Evolutionary conservation across 2,113 vertebrate species (phyloP), one percentile per base, ranked within the genome.

Genomic region (Halcyon senegalensis): DNA sequence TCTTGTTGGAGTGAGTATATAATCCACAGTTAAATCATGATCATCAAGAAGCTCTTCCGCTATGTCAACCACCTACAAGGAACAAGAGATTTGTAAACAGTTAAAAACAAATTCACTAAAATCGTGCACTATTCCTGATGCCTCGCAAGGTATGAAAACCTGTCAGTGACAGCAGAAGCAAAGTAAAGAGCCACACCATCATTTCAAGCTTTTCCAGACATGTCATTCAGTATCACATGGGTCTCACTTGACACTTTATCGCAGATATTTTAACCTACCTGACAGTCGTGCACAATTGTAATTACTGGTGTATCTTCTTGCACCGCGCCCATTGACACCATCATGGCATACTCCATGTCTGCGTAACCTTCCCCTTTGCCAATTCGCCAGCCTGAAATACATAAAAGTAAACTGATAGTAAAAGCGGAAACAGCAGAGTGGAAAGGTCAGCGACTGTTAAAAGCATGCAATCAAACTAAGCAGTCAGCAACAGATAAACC

Each of bases 281-380:
- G 99, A 89, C 99, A 99, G 97, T 99, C 99, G 6, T 99, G 99
- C 66, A 99, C 99, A 1, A 99, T 82, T 41, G 99, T 99, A 33
- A 99, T 94, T n/a, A 99, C 98, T 21, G 99, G 98, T 7, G 99
- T 99, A 46, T 97, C 98, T 43, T 98, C 97, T 60, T 93, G 94
- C 87, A 99, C 98, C 1, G 99, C 98, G 43, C 98, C 99, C 98
- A 99, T 99, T 5, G 98, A 98, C 44, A 97, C 98, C 99, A 99
- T 99, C 99, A 99, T 99, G 77, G 98, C 99, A 23, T 99, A 99
- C 87, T 99, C 99, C 96, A 99, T 97, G 80, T 99, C 99, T 2
- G 99, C 99, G 59, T 98, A 99, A 39, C 99, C 99, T 96, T 99
- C 99, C 19, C 99, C 99, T 98, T 99, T 99, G 53, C 99, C 99